Percentiles rank a stretch among this genome's conserved stretches.
phyloP scores from a whole-genome alignment of 2,113 vertebrate species.

The Chitala chitala region DNA sequence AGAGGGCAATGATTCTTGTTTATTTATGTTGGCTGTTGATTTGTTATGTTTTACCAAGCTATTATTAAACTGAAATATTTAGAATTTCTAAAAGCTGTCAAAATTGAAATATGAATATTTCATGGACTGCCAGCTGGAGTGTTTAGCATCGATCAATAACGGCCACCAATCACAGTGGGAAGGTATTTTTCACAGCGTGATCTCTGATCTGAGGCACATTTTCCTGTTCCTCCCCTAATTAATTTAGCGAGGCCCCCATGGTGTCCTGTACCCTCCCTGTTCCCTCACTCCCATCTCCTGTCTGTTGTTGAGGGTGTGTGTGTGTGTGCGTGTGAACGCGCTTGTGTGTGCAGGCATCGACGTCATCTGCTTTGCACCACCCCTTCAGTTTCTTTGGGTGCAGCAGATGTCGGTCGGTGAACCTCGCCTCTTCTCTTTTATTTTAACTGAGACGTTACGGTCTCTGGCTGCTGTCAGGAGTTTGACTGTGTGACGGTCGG shows the following conservation, averaged over 20 bases:
- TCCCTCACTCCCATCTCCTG: background rate
- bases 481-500: background rate
- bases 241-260: slow-evolving; percentile 25
- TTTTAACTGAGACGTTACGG: slow-evolving; percentile 17
- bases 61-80: slow-evolving; percentile 45
- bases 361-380: background rate
- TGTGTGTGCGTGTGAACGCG: too few relatives aligned
- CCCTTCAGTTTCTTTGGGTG: background rate
- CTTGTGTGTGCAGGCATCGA: background rate
- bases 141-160: slow-evolving; percentile 51
- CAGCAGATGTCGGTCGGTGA: background rate
- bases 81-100: slow-evolving; percentile 43
- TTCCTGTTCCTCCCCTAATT: slow-evolving; percentile 28
- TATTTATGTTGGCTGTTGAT: slow-evolving; percentile 40
- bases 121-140: slow-evolving; percentile 42
- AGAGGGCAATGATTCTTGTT: slow-evolving; percentile 33
- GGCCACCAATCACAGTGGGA: slow-evolving; percentile 29
- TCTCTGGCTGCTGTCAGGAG: background rate
- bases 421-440: background rate
- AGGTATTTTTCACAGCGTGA: slow-evolving; percentile 37
- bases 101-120: slow-evolving; percentile 53
- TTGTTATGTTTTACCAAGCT: slow-evolving; percentile 30
- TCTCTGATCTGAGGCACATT: slow-evolving; percentile 26
- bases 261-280: background rate
- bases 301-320: background rate